Evolutionary conservation across 2,888 invertebrate species (phyloP), one percentile per base, ranked within the genome.

Genomic region (Neocrepidodera transversa): DNA sequence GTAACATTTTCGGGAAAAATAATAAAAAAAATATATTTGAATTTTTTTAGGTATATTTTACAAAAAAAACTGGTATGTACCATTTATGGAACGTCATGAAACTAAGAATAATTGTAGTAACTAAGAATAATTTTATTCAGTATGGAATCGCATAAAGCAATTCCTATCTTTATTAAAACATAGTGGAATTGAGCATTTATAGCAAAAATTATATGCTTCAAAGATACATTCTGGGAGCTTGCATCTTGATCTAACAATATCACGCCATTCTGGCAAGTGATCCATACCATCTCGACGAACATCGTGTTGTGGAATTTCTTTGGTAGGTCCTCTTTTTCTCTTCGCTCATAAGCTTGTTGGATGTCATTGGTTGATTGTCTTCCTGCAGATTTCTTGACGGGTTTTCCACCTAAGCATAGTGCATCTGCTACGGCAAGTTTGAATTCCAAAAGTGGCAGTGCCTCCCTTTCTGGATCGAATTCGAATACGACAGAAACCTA

Each of bases 111-210:
- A n/a, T n/a, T n/a, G n/a, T n/a, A n/a, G n/a, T n/a, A n/a, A n/a
- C n/a, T n/a, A n/a, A n/a, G n/a, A n/a, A n/a, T n/a, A n/a, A n/a
- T n/a, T n/a, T n/a, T n/a, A n/a, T n/a, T n/a, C n/a, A n/a, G n/a
- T n/a, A n/a, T n/a, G n/a, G n/a, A n/a, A n/a, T n/a, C n/a, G n/a
- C 17, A 43, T 13, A 35, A 49, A 56, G 38, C 51, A 57, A 52
- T 62, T 62, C 18, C 54, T 54, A 20, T 58, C 55, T 43, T 60
- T 54, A 43, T 60, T 55, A n/a, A 54, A 60, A 42, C 53, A 58
- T 30, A 58, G 48, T n/a, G 54, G 20, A 30, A 48, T 35, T 36
- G 30, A 20, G 17, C 57, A 56, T 51, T 51, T 60, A 26, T 35
- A 50, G 26, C 51, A 49, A 50, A 35, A 56, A 32, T n/a, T 43